Conservation (phyloP, 2,113 vertebrate genomes). For the Anser cygnoides region DNA sequence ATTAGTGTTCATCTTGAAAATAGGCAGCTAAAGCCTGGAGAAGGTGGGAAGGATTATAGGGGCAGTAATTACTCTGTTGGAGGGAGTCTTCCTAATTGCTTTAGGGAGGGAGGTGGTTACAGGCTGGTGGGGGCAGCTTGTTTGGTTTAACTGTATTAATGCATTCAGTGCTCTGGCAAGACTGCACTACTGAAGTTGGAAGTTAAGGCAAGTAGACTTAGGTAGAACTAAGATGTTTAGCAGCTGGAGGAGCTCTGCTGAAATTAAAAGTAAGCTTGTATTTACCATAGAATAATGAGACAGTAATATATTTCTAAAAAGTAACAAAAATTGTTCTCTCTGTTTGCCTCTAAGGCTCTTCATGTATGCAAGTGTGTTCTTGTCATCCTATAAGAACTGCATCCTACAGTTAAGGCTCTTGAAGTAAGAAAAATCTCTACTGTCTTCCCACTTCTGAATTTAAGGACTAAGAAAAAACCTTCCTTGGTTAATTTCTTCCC, state of each 20-base stretch:
- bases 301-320: background rate
- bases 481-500: background rate
- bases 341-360: background rate
- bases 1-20: background rate
- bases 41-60: background rate
- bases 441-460: background rate
- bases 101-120: background rate
- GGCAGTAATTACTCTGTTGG: background rate
- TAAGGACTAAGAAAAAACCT: background rate
- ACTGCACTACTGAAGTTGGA: accelerated
- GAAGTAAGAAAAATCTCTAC: background rate
- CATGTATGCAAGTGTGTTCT: background rate
- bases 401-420: background rate
- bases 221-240: background rate
- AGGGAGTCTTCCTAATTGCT: background rate
- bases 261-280: background rate
- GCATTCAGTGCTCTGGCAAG: background rate
- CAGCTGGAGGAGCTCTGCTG: background rate
- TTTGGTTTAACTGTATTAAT: background rate
- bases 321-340: background rate
- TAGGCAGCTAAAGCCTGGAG: background rate
- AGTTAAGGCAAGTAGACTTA: background rate
- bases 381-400: background rate
- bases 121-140: background rate
- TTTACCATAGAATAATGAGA: background rate